Evolutionary conservation across 2,888 invertebrate genomes (phyloP), one percentile per base, ranked within the genome.

Genomic region (Meteorus cinctellus): DNA sequence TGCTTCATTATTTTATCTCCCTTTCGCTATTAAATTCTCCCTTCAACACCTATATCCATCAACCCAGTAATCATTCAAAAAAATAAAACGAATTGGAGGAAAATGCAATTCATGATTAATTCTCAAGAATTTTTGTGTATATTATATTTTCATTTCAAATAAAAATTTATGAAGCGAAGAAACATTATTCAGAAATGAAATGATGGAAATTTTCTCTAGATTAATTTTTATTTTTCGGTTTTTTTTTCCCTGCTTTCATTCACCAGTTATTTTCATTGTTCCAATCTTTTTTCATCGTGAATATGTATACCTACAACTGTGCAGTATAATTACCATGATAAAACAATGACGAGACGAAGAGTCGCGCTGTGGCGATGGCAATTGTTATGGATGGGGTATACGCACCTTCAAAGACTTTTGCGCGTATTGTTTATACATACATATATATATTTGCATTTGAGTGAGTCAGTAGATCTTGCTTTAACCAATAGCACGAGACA

Each of bases 291-390:
- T 10, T 45, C 45, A 45, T 14, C 12, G 12, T 66, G 19, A 67
- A 60, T 67, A 72, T 60, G 74, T 66, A 74, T 72, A 55, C 72
- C 77, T 80, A 78, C 79, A 77, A 41, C 41, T 41, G 74, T 79
- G 80, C 78, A 77, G 81, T 81, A 84, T 84, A 87, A 87, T 87
- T 87, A 86, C 84, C 85, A 81, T 84, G 84, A 84, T 85, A 85
- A 85, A 86, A 87, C 85, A 86, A 86, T 86, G 82, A 82, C 81
- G 79, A 77, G 75, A 78, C 69, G 82, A 83, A 76, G 79, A 73
- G 79, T 77, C 69, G 70, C 24, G 74, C 77, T 72, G 67, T 62
- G 48, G 72, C 76, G 60, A 75, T 55, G 71, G 71, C 55, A 24
- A 55, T 24, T 55, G 19, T 19, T 55, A 19, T 55, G 2, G 19